Evolutionary conservation across 2,888 invertebrate species (phyloP).

Genomic region (Neuroscelio doddi): DNA sequence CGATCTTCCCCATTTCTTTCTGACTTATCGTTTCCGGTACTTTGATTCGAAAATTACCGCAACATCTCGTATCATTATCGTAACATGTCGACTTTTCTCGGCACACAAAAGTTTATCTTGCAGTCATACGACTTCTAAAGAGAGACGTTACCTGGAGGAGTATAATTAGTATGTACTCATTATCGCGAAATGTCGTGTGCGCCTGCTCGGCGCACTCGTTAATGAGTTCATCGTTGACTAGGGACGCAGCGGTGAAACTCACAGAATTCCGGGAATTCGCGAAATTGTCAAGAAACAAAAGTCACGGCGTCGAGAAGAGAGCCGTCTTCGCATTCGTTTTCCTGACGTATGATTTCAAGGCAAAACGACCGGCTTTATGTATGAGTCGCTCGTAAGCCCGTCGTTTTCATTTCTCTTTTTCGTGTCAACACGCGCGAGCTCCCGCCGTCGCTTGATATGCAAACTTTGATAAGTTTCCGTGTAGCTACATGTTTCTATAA

Average conservation of each 20-base stretch:
- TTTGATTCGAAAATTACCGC: slow-evolving; percentile 43
- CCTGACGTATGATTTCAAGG: slow-evolving; percentile 60
- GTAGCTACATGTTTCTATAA: slow-evolving; percentile 62
- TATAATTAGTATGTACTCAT: slow-evolving; percentile 45
- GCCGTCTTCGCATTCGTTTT: slow-evolving; percentile 41
- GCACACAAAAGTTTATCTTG: slow-evolving; percentile 41
- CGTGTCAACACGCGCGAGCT: slow-evolving; percentile 59
- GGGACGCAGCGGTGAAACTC: background rate
- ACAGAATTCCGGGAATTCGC: slow-evolving; percentile 13
- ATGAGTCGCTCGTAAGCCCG: slow-evolving; percentile 42
- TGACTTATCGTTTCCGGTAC: slow-evolving; percentile 39
- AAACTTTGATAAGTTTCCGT: slow-evolving; percentile 56
- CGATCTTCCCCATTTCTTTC: background rate
- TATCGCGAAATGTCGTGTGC: slow-evolving; percentile 40
- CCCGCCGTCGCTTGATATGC: slow-evolving; percentile 58
- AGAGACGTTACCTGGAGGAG: slow-evolving; percentile 32
- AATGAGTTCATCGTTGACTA: slow-evolving; percentile 34
- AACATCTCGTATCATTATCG: slow-evolving; percentile 40
- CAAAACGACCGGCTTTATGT: slow-evolving; percentile 52
- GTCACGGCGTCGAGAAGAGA: slow-evolving; percentile 4
- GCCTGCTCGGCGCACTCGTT: slow-evolving; percentile 15
- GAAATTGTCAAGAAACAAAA: slow-evolving; percentile 9
- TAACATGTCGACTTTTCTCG: slow-evolving; percentile 43
- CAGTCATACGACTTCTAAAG: slow-evolving; percentile 25
- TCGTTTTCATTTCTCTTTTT: slow-evolving; percentile 60